Percentiles rank a stretch among this genome's conserved stretches.
phyloP scores from a whole-genome alignment of 2,113 vertebrate species.

The Mirounga angustirostris region DNA sequence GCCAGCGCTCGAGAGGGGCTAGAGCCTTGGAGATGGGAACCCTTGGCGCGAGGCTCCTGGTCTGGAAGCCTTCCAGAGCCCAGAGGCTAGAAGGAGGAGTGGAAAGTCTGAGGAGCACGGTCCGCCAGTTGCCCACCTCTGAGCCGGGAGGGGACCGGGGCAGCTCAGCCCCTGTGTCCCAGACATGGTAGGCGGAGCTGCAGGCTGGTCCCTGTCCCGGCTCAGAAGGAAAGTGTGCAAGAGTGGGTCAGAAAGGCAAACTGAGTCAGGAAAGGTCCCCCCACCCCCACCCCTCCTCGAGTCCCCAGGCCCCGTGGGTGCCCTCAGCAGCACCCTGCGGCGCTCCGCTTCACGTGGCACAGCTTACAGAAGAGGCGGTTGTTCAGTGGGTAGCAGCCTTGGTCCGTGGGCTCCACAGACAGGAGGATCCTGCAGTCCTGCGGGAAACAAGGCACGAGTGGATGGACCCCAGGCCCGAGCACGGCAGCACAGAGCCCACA shows the following conservation, averaged over 20 bases:
- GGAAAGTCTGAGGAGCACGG: not conserved
- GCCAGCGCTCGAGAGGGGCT: not conserved
- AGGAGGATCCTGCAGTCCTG: constrained; percentile 92
- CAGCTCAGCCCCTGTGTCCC: not conserved
- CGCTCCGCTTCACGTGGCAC: constrained; percentile 88
- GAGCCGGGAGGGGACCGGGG: not conserved
- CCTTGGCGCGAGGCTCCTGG: rapidly evolving
- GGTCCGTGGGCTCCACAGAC: constrained; percentile 92
- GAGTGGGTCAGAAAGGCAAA: constrained; percentile 19
- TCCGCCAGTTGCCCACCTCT: not conserved
- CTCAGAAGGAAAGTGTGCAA: not conserved
- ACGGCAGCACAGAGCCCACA: rapidly evolving
- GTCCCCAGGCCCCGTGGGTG: rapidly evolving
- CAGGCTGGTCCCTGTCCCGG: not conserved
- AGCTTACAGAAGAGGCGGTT: constrained; percentile 93
- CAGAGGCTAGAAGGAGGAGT: not conserved
- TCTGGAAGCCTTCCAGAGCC: not conserved
- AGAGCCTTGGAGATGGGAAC: not conserved
- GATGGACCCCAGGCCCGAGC: not conserved
- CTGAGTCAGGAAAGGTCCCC: not conserved
- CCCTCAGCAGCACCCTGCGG: constrained; percentile 74
- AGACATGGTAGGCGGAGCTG: not conserved
- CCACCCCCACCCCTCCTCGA: too few species aligned
- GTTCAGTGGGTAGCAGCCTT: constrained; percentile 93
- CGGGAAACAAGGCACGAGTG: not conserved